These are phyloP conservation scores for Antechinus stuartii DNA, from an alignment of 2,113 vertebrate species.

Conservation along the genomic window DNA sequence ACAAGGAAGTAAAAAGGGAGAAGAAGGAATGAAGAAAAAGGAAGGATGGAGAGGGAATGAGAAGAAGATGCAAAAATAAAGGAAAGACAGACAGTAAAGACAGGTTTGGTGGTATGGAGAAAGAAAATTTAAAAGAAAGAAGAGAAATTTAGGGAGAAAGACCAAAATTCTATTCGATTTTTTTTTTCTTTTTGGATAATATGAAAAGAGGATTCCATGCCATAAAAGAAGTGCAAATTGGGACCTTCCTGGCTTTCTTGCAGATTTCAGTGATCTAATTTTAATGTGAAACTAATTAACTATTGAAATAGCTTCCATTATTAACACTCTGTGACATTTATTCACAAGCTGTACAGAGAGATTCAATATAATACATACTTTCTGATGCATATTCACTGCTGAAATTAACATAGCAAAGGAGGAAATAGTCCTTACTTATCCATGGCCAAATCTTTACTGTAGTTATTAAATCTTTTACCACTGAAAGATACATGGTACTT, in stretches of 20 bases:
- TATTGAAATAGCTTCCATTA: slow-evolving; percentile 60
- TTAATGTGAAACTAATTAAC: slow-evolving; percentile 64
- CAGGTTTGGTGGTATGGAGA: background rate
- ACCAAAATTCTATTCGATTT: background rate
- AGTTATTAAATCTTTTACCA: too few relatives aligned
- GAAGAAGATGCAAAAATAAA: background rate
- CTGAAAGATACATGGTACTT: background rate
- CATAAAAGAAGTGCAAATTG: background rate
- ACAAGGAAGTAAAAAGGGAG: background rate
- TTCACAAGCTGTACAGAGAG: slow-evolving; percentile 33
- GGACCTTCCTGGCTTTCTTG: slow-evolving; percentile 25
- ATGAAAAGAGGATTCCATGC: slow-evolving; percentile 10
- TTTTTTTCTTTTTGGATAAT: background rate
- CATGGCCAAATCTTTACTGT: slow-evolving; percentile 1
- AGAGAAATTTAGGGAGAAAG: background rate
- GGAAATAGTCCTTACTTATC: background rate
- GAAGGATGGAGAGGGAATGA: background rate
- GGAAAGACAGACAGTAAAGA: background rate
- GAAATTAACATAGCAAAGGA: background rate
- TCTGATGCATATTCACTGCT: background rate
- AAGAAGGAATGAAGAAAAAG: background rate
- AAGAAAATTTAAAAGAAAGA: background rate
- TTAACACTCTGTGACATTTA: slow-evolving; percentile 56
- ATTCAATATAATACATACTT: background rate
- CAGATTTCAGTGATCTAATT: slow-evolving; percentile 42